A percentile compares a stretch with the other conserved stretches of the same genome.
Evolutionary conservation across 2,113 vertebrate species (phyloP).

Genomic region (Nothobranchius kuhntae): DNA sequence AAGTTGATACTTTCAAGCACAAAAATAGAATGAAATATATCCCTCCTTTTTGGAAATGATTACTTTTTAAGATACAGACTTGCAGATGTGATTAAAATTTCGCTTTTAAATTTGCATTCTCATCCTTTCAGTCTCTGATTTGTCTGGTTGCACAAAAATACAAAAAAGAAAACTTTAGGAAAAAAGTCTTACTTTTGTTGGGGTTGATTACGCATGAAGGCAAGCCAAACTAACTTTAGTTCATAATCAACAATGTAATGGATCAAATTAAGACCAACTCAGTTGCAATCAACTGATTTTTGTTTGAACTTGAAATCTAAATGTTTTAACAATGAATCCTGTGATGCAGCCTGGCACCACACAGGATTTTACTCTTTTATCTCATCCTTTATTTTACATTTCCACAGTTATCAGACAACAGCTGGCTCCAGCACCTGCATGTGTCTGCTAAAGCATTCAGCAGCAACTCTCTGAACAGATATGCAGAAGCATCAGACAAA

Average conservation of each 20-base stretch:
- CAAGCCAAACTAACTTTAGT: not conserved
- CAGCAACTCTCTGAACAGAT: not conserved
- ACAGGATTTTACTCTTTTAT: not conserved
- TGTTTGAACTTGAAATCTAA: not conserved
- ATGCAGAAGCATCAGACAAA: too few relatives aligned
- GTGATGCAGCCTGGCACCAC: not conserved
- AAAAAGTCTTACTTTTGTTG: not conserved
- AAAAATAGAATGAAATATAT: too few relatives aligned
- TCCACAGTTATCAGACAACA: constrained; percentile 5
- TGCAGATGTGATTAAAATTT: too few relatives aligned
- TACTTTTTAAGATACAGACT: too few relatives aligned
- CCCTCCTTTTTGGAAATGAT: too few relatives aligned
- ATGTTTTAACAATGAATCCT: not conserved
- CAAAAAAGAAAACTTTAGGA: not conserved
- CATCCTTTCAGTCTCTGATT: too few relatives aligned
- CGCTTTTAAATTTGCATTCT: too few relatives aligned
- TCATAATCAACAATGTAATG: not conserved
- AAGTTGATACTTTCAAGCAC: too few relatives aligned
- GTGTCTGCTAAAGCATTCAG: not conserved
- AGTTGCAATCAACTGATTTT: not conserved
- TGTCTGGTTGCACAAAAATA: not conserved
- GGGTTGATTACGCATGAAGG: not conserved
- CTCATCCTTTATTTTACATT: not conserved
- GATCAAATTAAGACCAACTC: not conserved
- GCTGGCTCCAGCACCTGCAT: not conserved